Base-by-base conservation (phyloP, 1,140 invertebrate species). In the Ctenoplectra terminalis region DNA sequence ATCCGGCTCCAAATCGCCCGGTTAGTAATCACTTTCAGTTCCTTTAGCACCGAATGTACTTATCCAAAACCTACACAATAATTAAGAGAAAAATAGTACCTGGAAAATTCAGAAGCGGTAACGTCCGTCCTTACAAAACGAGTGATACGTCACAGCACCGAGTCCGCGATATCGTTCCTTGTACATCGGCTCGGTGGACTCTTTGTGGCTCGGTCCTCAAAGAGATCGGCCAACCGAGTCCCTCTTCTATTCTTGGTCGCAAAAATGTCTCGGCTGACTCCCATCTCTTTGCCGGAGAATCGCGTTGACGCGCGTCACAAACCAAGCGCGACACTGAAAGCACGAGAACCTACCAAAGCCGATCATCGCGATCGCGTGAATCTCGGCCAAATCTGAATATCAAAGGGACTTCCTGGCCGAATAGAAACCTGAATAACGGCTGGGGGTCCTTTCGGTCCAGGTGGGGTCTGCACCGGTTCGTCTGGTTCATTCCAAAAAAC, bases 381-480 rank as follows among this genome's bases (percentile, higher is more conserved):
- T 70, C 82, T 29, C n/a, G 17, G 23, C 26, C 54, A 60, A 83
- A 92, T 92, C 89, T 91, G 76, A 92, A 91, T 92, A 92, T 92
- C 87, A 93, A 92, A 91, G 90, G 88, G 67, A 78, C 64, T 72
- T 61, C 37, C 56, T 48, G 79, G 15, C 37, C 58, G 56, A 75
- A 81, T 75, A 75, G 87, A 90, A 93, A 93, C 91, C 86, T 86
- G 92, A 92, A 90, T 90, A 73, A 91, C 91, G 87, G 88, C 90
- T 93, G 93, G 93, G 92, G 93, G 93, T 93, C 92, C 84, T 83
- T 34, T 69, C 26, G 83, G 92, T 92, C 93, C 93, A 94, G 93
- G 93, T 94, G 93, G 93, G 93, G 93, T 94, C 92, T 72, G 48
- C 93, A 93, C 92, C 90, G 92, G 93, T 92, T 81, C 84, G 56